These are phyloP conservation scores for Strigamia maritima DNA, from an alignment of 2,888 invertebrate species.

Conservation along the genomic window DNA sequence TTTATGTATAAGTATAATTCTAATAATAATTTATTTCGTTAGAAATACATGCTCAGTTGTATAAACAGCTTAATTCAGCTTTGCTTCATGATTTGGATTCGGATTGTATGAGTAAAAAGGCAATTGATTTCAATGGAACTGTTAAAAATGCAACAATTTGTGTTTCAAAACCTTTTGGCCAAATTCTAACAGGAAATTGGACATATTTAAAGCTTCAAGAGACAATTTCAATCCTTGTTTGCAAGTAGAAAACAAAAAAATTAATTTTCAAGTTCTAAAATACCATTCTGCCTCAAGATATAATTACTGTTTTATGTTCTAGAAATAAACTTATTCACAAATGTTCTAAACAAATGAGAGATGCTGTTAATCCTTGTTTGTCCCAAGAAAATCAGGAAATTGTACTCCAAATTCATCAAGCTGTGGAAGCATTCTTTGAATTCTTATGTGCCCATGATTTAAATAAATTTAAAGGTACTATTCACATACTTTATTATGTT, in stretches of 20 bases:
- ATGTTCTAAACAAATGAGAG: background rate
- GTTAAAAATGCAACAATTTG: background rate
- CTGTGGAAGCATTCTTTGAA: background rate
- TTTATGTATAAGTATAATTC: too few relatives aligned
- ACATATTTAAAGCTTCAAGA: background rate
- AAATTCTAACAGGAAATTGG: background rate
- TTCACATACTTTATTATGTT: too few relatives aligned
- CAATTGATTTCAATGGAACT: background rate
- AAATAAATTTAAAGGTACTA: background rate
- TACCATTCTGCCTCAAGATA: too few relatives aligned
- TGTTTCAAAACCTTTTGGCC: background rate
- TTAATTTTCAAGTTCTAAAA: background rate
- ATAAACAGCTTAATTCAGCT: background rate
- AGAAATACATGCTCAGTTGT: background rate
- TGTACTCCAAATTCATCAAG: background rate
- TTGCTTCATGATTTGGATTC: background rate
- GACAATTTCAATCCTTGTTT: background rate
- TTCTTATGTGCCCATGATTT: background rate
- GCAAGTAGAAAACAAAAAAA: background rate
- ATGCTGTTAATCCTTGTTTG: background rate
- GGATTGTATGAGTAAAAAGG: background rate
- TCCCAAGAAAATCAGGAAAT: background rate
- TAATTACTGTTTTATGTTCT: background rate
- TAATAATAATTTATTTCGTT: too few relatives aligned
- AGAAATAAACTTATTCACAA: background rate